Conservation (phyloP, 2,888 invertebrate species). For the Platycnemis pennipes region DNA sequence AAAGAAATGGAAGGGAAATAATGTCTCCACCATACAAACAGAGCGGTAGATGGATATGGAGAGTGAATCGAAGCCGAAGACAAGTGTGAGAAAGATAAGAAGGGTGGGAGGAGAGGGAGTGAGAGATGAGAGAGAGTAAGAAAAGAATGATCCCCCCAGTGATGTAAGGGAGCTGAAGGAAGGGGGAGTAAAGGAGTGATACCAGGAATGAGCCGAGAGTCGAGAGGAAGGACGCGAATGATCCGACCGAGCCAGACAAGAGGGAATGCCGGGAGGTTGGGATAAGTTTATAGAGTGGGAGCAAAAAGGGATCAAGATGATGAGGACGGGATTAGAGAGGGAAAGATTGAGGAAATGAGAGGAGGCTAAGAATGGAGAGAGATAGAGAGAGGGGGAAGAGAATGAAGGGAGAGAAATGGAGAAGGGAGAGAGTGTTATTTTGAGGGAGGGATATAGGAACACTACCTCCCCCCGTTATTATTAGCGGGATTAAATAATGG, state of each 20-base stretch:
- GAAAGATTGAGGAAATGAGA: conserved; percentile 22
- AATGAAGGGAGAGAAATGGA: background rate
- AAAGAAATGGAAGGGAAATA: background rate
- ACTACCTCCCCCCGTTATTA: background rate
- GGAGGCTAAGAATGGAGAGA: background rate
- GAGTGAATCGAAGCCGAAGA: too few relatives aligned
- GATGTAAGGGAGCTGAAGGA: background rate
- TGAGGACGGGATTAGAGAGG: background rate
- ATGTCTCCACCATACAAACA: conserved; percentile 13
- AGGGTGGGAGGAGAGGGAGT: background rate
- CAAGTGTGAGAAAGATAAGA: background rate
- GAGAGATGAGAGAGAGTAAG: background rate
- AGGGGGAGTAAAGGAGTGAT: background rate
- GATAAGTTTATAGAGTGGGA: background rate
- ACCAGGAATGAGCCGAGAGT: background rate
- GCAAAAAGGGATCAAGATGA: conserved; percentile 10
- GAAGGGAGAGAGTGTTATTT: background rate
- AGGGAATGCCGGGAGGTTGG: conserved; percentile 47
- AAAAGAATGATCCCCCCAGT: background rate
- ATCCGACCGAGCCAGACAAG: background rate
- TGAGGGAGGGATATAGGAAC: background rate
- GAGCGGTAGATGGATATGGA: background rate
- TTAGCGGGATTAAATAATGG: background rate
- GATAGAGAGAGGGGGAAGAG: background rate
- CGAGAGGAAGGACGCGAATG: background rate